These are phyloP conservation scores for Hippocampus zosterae DNA, from an alignment of 2,113 vertebrate genomes.

Conservation along the genomic window DNA sequence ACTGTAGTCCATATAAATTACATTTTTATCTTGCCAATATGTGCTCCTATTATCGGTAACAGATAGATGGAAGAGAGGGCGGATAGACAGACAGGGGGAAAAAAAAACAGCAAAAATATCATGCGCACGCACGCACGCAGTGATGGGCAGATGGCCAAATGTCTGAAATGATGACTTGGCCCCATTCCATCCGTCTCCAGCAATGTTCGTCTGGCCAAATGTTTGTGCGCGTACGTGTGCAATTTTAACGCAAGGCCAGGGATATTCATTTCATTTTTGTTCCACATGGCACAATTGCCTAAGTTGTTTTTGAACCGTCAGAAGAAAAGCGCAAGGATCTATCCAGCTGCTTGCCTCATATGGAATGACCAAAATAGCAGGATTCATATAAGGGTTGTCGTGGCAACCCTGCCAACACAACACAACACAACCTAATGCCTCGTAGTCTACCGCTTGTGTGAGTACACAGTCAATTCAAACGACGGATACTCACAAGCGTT, in stretches of 20 bases:
- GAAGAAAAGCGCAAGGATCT: no score
- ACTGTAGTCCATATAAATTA: no score
- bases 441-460: constrained; percentile 16
- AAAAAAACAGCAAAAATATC: neutral
- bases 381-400: neutral
- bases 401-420: neutral
- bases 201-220: constrained; percentile 28
- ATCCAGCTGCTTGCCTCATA: no score
- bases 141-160: constrained; percentile 53
- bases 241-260: neutral
- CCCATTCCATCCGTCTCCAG: constrained; percentile 32
- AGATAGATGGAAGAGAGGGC: no score
- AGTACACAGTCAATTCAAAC: constrained; percentile 3
- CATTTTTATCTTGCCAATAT: no score
- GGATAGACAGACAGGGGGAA: no score
- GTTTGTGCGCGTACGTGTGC: neutral
- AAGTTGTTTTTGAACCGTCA: no score
- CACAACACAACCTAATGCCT: neutral
- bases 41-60: no score
- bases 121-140: constrained; percentile 18
- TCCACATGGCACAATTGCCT: no score
- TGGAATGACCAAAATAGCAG: neutral
- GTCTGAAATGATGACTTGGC: constrained; percentile 35
- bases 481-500: no score
- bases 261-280: neutral